Evolutionary conservation across 1,140 invertebrate genomes (phyloP).

Genomic region (Rhagoletis zephyria): DNA sequence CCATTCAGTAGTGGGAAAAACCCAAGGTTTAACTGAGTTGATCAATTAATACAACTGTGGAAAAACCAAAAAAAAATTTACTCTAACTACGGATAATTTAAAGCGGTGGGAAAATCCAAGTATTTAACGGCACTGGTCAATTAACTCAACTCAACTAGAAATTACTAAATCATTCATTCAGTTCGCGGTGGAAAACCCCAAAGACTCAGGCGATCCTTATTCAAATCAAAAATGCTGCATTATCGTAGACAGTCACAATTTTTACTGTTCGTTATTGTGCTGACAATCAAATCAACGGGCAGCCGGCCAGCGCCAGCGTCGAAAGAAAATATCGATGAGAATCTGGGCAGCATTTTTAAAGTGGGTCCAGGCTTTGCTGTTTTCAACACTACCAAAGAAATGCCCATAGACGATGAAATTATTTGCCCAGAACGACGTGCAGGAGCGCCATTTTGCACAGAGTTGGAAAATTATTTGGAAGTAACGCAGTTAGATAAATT

Average conservation of each 20-base stretch:
- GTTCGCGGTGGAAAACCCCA: background rate
- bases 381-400: background rate
- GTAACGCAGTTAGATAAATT: constrained; percentile 4
- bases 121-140: background rate
- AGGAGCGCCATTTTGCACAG: background rate
- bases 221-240: background rate
- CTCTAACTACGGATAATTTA: too few species aligned
- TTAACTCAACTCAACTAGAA: background rate
- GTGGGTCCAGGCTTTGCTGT: background rate
- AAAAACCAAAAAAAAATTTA: background rate
- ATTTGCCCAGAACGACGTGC: background rate
- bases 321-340: too few species aligned
- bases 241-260: background rate
- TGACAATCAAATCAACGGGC: background rate
- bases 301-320: background rate
- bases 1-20: constrained; percentile 45
- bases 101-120: too few species aligned
- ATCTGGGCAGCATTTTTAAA: background rate
- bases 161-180: background rate
- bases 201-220: background rate
- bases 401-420: background rate
- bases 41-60: background rate
- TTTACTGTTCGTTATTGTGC: background rate
- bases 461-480: constrained; percentile 1
- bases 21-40: background rate